Evolutionary conservation across 2,797 vertebrate genomes (phyloP).

Genomic region (Pseudochirops corinnae): DNA sequence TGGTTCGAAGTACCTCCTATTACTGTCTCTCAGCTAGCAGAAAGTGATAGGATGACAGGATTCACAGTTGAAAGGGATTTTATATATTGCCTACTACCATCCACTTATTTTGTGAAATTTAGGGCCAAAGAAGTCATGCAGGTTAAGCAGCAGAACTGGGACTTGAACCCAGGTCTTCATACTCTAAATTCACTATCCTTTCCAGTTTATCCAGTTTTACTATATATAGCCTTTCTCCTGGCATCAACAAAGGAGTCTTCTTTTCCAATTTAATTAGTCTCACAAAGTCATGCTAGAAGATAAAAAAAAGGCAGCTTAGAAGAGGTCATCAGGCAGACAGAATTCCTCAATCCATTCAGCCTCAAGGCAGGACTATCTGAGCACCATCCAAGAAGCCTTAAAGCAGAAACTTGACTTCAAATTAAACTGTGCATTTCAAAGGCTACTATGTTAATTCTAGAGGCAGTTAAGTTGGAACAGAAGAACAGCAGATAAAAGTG

Average conservation of each 20-base stretch:
- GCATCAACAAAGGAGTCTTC: slow-evolving; percentile 28
- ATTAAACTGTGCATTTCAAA: slow-evolving; percentile 26
- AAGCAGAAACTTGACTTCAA: slow-evolving; percentile 21
- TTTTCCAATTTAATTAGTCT: slow-evolving; percentile 4
- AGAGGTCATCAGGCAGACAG: slow-evolving; percentile 11
- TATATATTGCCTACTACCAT: too few species aligned
- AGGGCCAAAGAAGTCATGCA: slow-evolving; percentile 10
- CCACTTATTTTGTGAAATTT: too few species aligned
- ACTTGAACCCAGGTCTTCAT: background rate
- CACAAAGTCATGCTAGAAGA: background rate
- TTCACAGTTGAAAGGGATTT: too few species aligned
- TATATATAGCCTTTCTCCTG: slow-evolving; percentile 2
- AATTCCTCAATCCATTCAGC: background rate
- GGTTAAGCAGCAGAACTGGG: slow-evolving; percentile 33
- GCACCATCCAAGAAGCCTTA: slow-evolving; percentile 18
- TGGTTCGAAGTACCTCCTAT: too few species aligned
- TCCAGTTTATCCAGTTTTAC: background rate
- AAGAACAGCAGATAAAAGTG: too few species aligned
- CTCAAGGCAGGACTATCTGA: slow-evolving; percentile 5
- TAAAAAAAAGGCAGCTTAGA: background rate
- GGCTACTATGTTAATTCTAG: background rate
- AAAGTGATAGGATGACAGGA: too few species aligned
- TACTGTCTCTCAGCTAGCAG: too few species aligned
- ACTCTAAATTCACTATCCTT: background rate
- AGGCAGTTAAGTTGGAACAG: too few species aligned